Base-by-base conservation (phyloP, 2,888 invertebrate genomes). In the Amphipyra berbera region DNA sequence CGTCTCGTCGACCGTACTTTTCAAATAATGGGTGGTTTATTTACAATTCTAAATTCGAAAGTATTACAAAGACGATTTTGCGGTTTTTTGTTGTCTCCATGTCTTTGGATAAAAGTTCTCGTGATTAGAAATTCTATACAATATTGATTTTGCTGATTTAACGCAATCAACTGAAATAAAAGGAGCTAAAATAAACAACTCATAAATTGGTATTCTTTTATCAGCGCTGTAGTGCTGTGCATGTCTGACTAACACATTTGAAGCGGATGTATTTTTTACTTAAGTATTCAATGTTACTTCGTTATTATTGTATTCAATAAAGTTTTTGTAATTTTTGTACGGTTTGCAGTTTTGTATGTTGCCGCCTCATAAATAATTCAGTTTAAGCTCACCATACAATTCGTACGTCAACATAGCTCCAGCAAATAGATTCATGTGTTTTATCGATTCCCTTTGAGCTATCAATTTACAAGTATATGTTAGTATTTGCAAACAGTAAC, bases 321-420 rank as follows among this genome's bases (percentile, higher is more conserved):
- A 30, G 56, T 50, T 47, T 47, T 35, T 21, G 52, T 10, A 47
- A 33, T 66, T 47, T 61, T 48, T 69, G 47, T 41, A 15, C 35
- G 7, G 54, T 70, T 21, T 37, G 7, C 38, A 46, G 37, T 54
- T 58, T 71, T 41, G 44, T 42, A 6, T 30, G 30, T 50, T 52
- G 47, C 41, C 41, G 35, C n/a, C 21, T 59, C 50, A 69, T 71
- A 76, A 78, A 79, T 77, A 59, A 78, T 81, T 82, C 76, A 68
- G 67, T 56, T 68, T 62, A 59, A 59, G 59, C 49, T 60, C 67
- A 68, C 56, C 48, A 52, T 65, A 64, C 71, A 76, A 70, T 73
- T 78, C 54, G 61, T 37, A 58, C 56, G 70, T 59, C 70, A 72
- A 66, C 65, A 75, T 50, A 56, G 52, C 68, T 48, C 49, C 49